Percentiles rank a stretch among this genome's conserved stretches.
phyloP scores from a whole-genome alignment of 2,888 invertebrate species.

The Nezara viridula region DNA sequence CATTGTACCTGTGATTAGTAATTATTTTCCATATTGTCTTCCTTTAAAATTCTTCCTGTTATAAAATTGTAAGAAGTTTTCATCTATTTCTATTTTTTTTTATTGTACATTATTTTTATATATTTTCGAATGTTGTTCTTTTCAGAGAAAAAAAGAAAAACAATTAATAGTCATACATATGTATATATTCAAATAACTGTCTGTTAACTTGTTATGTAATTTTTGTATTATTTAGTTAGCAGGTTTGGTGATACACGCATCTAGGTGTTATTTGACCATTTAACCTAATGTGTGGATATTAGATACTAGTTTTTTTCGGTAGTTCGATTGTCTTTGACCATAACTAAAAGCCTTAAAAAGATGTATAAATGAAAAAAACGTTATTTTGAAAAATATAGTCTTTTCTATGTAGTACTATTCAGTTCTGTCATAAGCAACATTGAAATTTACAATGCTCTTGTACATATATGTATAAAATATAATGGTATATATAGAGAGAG shows the following conservation, averaged over 20 bases:
- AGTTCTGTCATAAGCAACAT: constrained; percentile 18
- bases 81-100: constrained; percentile 12
- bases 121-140: constrained; percentile 3
- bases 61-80: constrained; percentile 22
- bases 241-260: constrained; percentile 6
- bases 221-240: constrained; percentile 20
- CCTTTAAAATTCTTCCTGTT: constrained; percentile 56
- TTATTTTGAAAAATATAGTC: constrained; percentile 54
- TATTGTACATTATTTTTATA: constrained; percentile 22
- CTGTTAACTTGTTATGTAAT: neutral
- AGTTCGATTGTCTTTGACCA: constrained; percentile 50
- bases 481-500: neutral
- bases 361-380: constrained; percentile 45
- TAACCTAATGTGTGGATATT: constrained; percentile 18
- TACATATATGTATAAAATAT: constrained; percentile 14
- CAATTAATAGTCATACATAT: neutral
- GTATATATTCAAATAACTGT: neutral
- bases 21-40: constrained; percentile 57
- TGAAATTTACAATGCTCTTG: constrained; percentile 6
- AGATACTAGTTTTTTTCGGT: constrained; percentile 4
- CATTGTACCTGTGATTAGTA: constrained; percentile 55
- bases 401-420: constrained; percentile 47
- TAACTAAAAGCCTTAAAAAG: constrained; percentile 46
- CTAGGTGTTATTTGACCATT: constrained; percentile 27
- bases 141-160: neutral